Evolutionary conservation across 2,888 invertebrate species (phyloP), one percentile per base, ranked within the genome.

Genomic region (Antheraea assamensis): DNA sequence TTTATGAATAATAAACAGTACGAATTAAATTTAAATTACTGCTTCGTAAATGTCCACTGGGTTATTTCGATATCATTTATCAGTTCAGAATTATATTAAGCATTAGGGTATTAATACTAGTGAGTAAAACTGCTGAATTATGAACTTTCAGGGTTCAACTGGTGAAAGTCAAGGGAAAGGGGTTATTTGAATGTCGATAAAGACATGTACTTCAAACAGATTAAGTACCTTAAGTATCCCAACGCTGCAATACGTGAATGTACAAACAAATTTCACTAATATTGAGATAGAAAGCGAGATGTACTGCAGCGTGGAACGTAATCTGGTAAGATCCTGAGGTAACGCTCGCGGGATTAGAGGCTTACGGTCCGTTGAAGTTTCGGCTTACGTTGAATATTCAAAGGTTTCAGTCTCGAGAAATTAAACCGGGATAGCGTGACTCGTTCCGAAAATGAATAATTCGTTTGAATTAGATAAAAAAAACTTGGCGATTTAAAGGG

Each of bases 381-480:
- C 21, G 68, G 68, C 68, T 68, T 68, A 68, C 31, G n/a, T 68
- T 68, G 68, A 68, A 68, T 68, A 68, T 68, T 68, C 68, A 68
- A 68, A 68, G 68, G 35, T n/a, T 35, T 35, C 68, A 35, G 35
- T 35, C 68, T 35, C 19, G 31, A 35, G 35, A 35, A 68, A 68
- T 68, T 68, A 68, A 68, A 35, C 27, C 27, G 68, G n/a, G 10
- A 68, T 27, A 68, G 21, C 68, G n/a, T n/a, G 13, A 35, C 35
- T 68, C 35, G 13, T 68, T 68, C 27, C 19, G 3, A 35, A n/a
- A 68, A 68, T 68, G 68, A 68, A 68, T 68, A 35, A 68, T 68
- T 35, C 35, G 13, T 68, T n/a, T 21, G 68, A 35, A 68, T 68
- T 68, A 35, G 31, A 61, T 17, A 5, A 35, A 68, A 31, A 31